Evolutionary conservation across 1,140 invertebrate species (phyloP).

Genomic region (Sarcophaga bullata): DNA sequence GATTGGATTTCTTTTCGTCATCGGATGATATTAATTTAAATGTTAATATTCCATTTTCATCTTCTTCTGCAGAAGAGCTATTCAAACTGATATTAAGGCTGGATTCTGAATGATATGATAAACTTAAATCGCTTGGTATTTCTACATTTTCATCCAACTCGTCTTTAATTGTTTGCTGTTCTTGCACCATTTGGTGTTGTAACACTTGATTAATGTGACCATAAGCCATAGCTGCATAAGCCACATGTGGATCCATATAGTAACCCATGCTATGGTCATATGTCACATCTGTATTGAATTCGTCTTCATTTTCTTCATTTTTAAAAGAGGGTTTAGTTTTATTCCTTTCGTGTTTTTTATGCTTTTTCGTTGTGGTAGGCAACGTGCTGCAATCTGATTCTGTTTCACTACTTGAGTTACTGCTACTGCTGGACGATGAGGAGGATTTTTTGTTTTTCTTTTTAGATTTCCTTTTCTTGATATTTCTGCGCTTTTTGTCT

Average conservation of each 20-base stretch:
- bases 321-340: conserved; percentile 21
- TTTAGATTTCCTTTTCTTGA: conserved; percentile 20
- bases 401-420: conserved; percentile 44
- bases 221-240: conserved; percentile 53
- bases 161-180: background rate
- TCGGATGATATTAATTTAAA: conserved; percentile 32
- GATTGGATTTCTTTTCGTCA: background rate
- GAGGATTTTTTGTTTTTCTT: conserved; percentile 12
- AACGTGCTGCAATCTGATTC: background rate
- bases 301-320: conserved; percentile 5
- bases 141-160: conserved; percentile 12
- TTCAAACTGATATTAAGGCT: background rate
- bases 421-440: background rate
- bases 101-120: background rate
- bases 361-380: conserved; percentile 41
- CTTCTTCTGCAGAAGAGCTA: conserved; percentile 27
- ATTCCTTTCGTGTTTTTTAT: conserved; percentile 42
- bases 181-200: background rate
- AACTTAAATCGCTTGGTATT: conserved; percentile 34
- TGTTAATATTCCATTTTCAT: conserved; percentile 37
- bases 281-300: background rate
- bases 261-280: conserved; percentile 18
- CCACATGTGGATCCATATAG: conserved; percentile 49
- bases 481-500: background rate
- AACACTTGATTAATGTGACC: conserved; percentile 42